These are phyloP conservation scores for Nixonia krombeini DNA, from an alignment of 1,140 invertebrate genomes.

Conservation along the genomic window DNA sequence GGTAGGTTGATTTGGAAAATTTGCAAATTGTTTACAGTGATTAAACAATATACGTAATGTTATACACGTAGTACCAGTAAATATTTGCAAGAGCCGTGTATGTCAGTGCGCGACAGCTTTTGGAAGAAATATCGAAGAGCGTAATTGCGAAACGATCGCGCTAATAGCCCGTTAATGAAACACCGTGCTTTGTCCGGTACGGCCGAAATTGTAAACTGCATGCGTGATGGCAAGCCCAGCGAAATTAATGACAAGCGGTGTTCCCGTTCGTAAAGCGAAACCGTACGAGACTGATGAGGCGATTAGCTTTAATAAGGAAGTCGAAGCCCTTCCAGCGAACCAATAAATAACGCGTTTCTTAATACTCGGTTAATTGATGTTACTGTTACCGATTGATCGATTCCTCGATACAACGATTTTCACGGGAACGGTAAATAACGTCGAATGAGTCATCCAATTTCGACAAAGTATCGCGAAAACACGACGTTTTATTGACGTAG, in stretches of 20 bases:
- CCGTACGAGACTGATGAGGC: constrained; percentile 15
- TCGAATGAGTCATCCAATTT: too few species aligned
- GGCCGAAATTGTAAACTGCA: constrained; percentile 43
- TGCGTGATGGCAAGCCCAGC: too few species aligned
- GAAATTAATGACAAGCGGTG: constrained; percentile 36
- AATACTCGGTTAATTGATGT: too few species aligned
- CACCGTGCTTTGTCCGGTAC: constrained; percentile 43
- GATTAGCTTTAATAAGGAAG: constrained; percentile 29
- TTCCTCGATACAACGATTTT: background rate
- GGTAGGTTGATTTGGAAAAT: too few species aligned
- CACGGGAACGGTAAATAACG: too few species aligned
- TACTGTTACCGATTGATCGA: background rate
- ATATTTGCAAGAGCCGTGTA: background rate
- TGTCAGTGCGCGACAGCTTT: constrained; percentile 31
- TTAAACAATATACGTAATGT: constrained; percentile 43
- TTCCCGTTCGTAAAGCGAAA: constrained; percentile 28
- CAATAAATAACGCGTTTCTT: background rate
- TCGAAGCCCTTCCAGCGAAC: constrained; percentile 13
- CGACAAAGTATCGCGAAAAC: constrained; percentile 11
- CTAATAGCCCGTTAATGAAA: constrained; percentile 52
- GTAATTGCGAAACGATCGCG: constrained; percentile 51
- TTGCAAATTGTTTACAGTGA: too few species aligned
- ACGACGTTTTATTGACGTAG: too few species aligned
- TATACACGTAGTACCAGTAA: too few species aligned
- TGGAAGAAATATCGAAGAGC: constrained; percentile 43